A percentile compares a stretch with the other conserved stretches of the same genome.
These are phyloP conservation scores for Rhinophrynus dorsalis DNA, from an alignment of 2,797 vertebrate species.

Conservation along the genomic window DNA sequence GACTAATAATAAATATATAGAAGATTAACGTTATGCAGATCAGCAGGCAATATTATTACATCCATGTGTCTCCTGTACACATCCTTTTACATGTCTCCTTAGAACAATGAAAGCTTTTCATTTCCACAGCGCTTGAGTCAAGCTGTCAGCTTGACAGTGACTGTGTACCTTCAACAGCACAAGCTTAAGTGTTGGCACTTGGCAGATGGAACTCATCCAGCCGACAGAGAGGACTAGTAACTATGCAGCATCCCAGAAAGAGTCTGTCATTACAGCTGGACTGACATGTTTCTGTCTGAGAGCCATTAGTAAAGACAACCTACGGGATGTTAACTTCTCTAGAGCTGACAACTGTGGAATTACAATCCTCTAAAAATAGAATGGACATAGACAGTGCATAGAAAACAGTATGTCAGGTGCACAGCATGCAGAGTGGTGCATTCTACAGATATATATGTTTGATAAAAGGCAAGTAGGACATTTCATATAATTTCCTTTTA, in stretches of 20 bases:
- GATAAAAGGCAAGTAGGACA: neutral
- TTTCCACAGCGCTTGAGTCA: constrained; percentile 11
- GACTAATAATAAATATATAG: too few relatives aligned
- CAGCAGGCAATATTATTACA: too few relatives aligned
- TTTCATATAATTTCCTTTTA: neutral
- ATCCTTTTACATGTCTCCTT: neutral
- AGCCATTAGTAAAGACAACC: constrained; percentile 43
- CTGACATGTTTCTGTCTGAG: constrained; percentile 37
- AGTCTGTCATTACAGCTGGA: constrained; percentile 37
- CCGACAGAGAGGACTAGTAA: constrained; percentile 3
- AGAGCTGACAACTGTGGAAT: constrained; percentile 30
- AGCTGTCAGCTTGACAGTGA: constrained; percentile 32
- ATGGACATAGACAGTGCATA: neutral
- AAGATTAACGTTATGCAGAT: too few relatives aligned
- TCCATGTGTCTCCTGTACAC: neutral
- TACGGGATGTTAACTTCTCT: constrained; percentile 7
- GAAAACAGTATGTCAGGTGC: neutral
- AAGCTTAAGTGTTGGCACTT: constrained; percentile 14
- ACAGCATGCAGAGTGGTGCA: neutral
- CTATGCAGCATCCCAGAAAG: constrained; percentile 2
- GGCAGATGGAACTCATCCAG: constrained; percentile 27
- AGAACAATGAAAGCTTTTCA: constrained; percentile 13
- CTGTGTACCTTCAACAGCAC: constrained; percentile 14
- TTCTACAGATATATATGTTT: neutral
- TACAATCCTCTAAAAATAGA: constrained; percentile 37